These are phyloP conservation scores for Uria lomvia DNA, from an alignment of 2,113 vertebrate species.

Conservation along the genomic window DNA sequence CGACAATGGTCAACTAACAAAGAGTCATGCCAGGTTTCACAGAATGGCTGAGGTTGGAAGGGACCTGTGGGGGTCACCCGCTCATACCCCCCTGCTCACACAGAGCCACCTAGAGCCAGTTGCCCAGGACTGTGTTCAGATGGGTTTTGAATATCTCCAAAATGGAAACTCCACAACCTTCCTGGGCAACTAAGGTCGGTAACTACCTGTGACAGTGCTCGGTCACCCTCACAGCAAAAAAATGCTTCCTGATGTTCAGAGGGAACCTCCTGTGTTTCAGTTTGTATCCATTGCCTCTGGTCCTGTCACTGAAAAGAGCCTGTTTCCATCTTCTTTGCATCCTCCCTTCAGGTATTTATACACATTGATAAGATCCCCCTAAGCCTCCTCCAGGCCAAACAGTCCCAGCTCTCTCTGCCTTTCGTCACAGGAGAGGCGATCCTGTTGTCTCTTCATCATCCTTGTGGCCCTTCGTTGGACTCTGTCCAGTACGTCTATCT, in stretches of 20 bases:
- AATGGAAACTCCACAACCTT: not conserved
- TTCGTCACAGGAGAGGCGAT: not conserved
- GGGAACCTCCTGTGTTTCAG: not conserved
- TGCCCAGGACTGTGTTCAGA: not conserved
- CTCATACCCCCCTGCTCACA: not conserved
- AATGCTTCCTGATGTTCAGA: not conserved
- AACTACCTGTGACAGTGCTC: not conserved
- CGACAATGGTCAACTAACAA: not conserved
- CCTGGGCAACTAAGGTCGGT: no score
- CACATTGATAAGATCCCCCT: not conserved
- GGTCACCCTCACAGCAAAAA: not conserved
- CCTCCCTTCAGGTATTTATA: not conserved
- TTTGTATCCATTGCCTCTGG: not conserved
- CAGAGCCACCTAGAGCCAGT: not conserved
- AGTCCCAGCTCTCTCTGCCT: not conserved
- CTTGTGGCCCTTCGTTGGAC: not conserved
- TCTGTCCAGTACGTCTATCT: not conserved
- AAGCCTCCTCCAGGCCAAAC: not conserved
- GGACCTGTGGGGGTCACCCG: not conserved
- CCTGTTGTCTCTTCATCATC: not conserved
- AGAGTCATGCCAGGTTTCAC: not conserved
- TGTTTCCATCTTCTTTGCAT: not conserved
- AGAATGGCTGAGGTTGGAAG: not conserved
- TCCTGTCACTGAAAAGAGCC: not conserved
- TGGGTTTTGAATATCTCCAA: not conserved